Evolutionary conservation across 2,888 invertebrate genomes (phyloP).

Genomic region (Nezara viridula): DNA sequence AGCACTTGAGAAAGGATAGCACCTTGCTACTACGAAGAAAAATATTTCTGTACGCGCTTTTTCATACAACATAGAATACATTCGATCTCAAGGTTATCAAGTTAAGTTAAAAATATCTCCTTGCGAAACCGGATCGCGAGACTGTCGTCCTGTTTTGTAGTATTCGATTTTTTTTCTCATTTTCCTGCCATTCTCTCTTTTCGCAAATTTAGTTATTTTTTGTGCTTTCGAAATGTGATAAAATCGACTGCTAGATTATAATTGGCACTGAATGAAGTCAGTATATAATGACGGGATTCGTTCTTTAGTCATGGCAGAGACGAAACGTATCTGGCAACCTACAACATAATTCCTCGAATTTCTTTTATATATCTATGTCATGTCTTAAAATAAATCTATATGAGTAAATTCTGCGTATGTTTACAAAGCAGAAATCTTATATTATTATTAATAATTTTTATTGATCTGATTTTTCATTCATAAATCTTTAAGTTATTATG

Average conservation of each 20-base stretch:
- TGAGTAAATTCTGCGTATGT: neutral
- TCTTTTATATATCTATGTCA: neutral
- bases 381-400: neutral
- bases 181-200: too few species aligned
- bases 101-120: constrained; percentile 4
- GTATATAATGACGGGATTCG: neutral
- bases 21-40: too few species aligned
- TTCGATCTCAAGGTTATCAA: neutral
- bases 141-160: neutral
- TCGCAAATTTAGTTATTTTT: neutral
- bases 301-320: neutral
- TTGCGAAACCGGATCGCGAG: neutral
- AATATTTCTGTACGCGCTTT: neutral
- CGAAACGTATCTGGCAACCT: neutral
- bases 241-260: neutral
- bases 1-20: too few species aligned
- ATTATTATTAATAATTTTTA: too few species aligned
- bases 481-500: too few species aligned
- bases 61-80: neutral
- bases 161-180: neutral
- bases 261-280: neutral
- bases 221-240: neutral
- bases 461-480: too few species aligned
- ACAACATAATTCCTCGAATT: neutral
- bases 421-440: too few species aligned